A percentile compares a stretch with the other conserved stretches of the same genome.
Conservation (phyloP, 2,797 vertebrate species). For the Telmatherina bonti region DNA sequence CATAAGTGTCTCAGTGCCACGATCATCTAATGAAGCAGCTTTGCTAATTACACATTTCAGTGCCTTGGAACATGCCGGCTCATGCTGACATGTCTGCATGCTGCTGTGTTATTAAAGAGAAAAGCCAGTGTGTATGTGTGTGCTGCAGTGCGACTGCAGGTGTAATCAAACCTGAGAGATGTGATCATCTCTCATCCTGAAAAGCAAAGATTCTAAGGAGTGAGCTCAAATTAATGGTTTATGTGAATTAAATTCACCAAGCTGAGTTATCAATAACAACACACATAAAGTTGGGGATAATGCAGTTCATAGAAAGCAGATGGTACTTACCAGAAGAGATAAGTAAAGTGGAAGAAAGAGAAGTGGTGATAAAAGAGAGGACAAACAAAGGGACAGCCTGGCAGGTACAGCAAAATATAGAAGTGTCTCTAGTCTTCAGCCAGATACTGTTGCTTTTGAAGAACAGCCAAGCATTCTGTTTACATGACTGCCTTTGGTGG, state of each 20-base stretch:
- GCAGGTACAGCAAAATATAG: constrained; percentile 34
- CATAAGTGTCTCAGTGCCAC: constrained; percentile 20
- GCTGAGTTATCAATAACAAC: constrained; percentile 22
- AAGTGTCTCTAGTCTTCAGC: constrained; percentile 58
- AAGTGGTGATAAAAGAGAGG: constrained; percentile 22
- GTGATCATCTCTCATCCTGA: not conserved
- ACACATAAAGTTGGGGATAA: constrained; percentile 27
- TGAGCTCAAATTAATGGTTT: not conserved
- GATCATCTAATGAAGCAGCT: constrained; percentile 46
- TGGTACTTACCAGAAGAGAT: constrained; percentile 46
- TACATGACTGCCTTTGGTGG: constrained; percentile 46
- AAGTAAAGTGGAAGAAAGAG: constrained; percentile 27
- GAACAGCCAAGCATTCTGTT: constrained; percentile 60
- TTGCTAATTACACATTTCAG: constrained; percentile 46
- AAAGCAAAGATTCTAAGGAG: not conserved
- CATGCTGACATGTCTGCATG: constrained; percentile 20
- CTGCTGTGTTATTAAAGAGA: constrained; percentile 7
- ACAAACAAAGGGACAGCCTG: constrained; percentile 36
- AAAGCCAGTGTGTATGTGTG: constrained; percentile 2
- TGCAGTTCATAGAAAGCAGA: constrained; percentile 45
- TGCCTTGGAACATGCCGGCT: constrained; percentile 40
- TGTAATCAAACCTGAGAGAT: constrained; percentile 5
- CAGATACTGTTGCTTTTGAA: constrained; percentile 57
- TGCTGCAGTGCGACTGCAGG: constrained; percentile 5
- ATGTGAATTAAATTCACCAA: not conserved